phyloP scores from a whole-genome alignment of 2,797 vertebrate genomes.

The Antennarius maculatus region DNA sequence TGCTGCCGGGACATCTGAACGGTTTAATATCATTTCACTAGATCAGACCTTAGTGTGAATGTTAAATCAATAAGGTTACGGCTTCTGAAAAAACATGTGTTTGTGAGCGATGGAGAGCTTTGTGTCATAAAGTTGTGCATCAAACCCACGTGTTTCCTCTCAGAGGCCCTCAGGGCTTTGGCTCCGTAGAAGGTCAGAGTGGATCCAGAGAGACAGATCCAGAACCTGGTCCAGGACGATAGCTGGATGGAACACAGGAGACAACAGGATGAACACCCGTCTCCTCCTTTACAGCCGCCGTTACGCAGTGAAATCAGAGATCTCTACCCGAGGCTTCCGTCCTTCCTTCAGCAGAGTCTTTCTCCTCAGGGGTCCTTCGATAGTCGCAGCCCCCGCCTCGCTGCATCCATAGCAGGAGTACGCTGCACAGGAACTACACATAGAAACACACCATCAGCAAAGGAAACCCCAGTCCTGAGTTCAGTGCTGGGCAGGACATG shows the following conservation, averaged over 20 bases:
- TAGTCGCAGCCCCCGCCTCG: conserved; percentile 82
- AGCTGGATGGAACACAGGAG: conserved; percentile 81
- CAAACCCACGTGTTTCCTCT: conserved; percentile 92
- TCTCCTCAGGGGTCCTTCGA: conserved; percentile 91
- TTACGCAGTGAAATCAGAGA: background rate
- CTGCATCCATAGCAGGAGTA: conserved; percentile 85
- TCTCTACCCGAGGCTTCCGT: conserved; percentile 89
- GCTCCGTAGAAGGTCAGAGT: conserved; percentile 91
- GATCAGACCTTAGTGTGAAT: too few relatives aligned
- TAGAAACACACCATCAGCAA: background rate
- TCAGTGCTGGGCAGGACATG: too few relatives aligned
- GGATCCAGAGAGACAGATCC: conserved; percentile 92
- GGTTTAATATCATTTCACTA: too few relatives aligned
- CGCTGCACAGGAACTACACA: conserved; percentile 74
- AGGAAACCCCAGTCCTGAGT: background rate
- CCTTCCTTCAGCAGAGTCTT: conserved; percentile 95
- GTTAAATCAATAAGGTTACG: too few relatives aligned
- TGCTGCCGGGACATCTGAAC: too few relatives aligned
- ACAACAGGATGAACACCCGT: background rate
- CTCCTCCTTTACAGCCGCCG: too few relatives aligned
- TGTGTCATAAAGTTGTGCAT: too few relatives aligned
- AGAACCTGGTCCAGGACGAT: conserved; percentile 94
- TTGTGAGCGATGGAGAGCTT: background rate
- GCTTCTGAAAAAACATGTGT: background rate
- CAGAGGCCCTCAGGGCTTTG: conserved; percentile 92